phyloP scores from a whole-genome alignment of 2,888 invertebrate species.

The Caenorhabditis parvicauda region DNA sequence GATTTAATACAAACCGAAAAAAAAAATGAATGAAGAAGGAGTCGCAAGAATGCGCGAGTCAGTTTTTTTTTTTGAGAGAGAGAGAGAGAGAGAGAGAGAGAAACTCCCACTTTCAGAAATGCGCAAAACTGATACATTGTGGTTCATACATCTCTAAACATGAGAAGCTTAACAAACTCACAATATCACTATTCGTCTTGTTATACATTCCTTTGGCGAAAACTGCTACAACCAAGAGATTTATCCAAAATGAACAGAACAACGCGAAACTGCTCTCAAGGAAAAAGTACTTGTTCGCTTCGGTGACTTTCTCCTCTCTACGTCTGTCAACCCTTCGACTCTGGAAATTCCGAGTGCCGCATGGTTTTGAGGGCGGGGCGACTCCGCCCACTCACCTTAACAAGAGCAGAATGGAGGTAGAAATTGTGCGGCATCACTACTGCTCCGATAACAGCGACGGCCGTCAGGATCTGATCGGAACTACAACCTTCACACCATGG shows the following conservation, averaged over 20 bases:
- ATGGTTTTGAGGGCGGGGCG: background rate
- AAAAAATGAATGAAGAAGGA: no score
- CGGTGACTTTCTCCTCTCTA: slow-evolving; percentile 74
- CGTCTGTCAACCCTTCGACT: slow-evolving; percentile 78
- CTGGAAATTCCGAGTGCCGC: slow-evolving; percentile 64
- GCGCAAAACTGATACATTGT: background rate
- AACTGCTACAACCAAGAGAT: slow-evolving; percentile 82
- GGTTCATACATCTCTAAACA: background rate
- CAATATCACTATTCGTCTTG: slow-evolving; percentile 69
- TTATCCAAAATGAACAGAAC: slow-evolving; percentile 81
- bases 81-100: no score
- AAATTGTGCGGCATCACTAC: slow-evolving; percentile 91
- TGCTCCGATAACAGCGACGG: slow-evolving; percentile 75
- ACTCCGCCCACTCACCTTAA: slow-evolving; percentile 71
- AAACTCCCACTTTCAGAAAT: background rate
- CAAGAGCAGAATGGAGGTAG: slow-evolving; percentile 83
- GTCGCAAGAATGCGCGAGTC: no score
- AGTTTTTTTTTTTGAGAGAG: no score
- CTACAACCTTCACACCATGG: slow-evolving; percentile 78
- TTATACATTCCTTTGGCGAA: slow-evolving; percentile 80
- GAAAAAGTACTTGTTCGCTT: slow-evolving; percentile 83
- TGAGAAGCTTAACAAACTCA: slow-evolving; percentile 20
- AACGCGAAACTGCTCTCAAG: slow-evolving; percentile 78
- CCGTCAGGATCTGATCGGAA: slow-evolving; percentile 69
- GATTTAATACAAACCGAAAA: no score